These are phyloP conservation scores for Columbina picui DNA, from an alignment of 2,113 vertebrate genomes.

Conservation along the genomic window DNA sequence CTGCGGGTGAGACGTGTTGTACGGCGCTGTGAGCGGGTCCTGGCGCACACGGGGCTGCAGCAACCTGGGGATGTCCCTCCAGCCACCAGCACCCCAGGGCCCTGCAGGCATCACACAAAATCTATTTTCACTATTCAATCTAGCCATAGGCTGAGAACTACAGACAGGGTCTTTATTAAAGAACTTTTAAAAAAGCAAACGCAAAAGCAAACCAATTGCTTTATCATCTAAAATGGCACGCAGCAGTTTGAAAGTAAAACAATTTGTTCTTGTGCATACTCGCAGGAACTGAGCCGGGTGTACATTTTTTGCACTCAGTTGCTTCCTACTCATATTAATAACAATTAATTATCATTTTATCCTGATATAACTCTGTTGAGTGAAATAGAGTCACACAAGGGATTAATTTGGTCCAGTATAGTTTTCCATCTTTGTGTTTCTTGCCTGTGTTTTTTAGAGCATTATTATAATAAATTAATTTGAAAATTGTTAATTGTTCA, in stretches of 20 bases:
- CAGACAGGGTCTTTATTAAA: background rate
- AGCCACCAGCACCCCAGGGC: background rate
- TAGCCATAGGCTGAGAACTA: accelerated
- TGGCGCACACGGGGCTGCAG: background rate
- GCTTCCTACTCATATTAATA: constrained; percentile 19
- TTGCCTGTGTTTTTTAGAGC: background rate
- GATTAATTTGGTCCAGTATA: constrained; percentile 55
- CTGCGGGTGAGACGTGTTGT: too few relatives aligned
- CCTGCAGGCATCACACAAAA: accelerated
- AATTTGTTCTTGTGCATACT: background rate
- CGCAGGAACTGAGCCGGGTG: background rate
- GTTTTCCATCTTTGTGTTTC: constrained; percentile 18
- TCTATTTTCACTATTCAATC: background rate
- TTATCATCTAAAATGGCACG: background rate
- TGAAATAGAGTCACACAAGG: constrained; percentile 50
- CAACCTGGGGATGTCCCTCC: background rate
- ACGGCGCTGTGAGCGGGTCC: background rate
- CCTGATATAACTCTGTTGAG: constrained; percentile 31
- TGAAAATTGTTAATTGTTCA: constrained; percentile 60
- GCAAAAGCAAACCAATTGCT: background rate
- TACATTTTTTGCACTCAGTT: background rate
- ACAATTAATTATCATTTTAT: constrained; percentile 62
- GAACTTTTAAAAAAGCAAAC: background rate
- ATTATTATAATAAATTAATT: constrained; percentile 52
- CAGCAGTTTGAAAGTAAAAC: background rate